Conservation (phyloP, 2,113 vertebrate species). For the Cavia aperea region DNA sequence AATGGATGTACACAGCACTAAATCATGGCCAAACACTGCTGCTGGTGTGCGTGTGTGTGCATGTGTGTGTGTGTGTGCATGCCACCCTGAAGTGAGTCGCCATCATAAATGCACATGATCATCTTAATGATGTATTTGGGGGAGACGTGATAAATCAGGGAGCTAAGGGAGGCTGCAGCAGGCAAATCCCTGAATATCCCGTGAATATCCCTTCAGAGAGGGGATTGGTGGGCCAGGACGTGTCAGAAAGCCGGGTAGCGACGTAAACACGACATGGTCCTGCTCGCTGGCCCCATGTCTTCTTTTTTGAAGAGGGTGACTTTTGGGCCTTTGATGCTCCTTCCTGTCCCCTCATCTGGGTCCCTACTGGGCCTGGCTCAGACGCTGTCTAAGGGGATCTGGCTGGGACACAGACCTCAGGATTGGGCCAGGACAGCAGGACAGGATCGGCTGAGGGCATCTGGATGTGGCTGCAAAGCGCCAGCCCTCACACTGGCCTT, state of each 20-base stretch:
- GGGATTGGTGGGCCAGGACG: not conserved
- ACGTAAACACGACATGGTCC: rapidly evolving
- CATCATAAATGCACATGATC: constrained; percentile 39
- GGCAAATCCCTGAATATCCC: not conserved
- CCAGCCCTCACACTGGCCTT: rapidly evolving
- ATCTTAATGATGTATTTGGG: constrained; percentile 53
- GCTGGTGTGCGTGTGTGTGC: not conserved
- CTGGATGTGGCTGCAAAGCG: rapidly evolving
- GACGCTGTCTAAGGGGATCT: not conserved
- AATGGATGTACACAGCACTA: constrained; percentile 29
- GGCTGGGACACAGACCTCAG: not conserved
- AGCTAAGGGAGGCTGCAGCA: constrained; percentile 40
- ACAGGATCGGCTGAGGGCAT: too few relatives aligned
- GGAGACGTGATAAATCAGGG: constrained; percentile 50
- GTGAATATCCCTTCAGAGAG: constrained; percentile 36
- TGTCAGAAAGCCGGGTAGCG: rapidly evolving
- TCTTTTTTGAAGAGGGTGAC: too few relatives aligned
- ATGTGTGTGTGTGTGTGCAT: not conserved
- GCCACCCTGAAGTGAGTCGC: constrained; percentile 44
- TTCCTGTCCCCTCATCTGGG: rapidly evolving
- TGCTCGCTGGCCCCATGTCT: not conserved
- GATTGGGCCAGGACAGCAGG: not conserved
- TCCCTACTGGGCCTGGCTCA: too few relatives aligned
- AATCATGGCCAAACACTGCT: constrained; percentile 56
- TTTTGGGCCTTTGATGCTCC: not conserved